Conservation (phyloP, 2,888 invertebrate genomes). For the Agriotes lineatus region DNA sequence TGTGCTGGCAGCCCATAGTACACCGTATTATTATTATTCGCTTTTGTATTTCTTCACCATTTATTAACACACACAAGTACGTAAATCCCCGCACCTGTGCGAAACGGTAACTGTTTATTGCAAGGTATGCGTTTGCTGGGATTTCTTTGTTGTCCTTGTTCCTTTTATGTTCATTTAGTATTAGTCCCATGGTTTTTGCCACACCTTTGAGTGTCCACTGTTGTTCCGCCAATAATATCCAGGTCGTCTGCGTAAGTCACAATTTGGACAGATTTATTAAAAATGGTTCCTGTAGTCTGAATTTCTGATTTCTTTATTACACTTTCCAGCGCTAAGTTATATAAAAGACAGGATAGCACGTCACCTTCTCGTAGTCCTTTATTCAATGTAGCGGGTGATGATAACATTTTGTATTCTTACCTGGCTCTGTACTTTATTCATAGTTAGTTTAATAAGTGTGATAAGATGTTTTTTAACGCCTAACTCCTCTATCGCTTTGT, state of each 20-base stretch:
- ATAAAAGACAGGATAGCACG: background rate
- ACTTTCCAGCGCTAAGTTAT: no score
- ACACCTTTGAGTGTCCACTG: background rate
- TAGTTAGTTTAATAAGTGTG: background rate
- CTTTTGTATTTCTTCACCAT: background rate
- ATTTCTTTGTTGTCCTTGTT: background rate
- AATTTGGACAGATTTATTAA: no score
- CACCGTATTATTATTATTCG: background rate
- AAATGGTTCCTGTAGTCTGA: no score
- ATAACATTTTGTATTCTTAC: background rate
- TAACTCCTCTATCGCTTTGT: background rate
- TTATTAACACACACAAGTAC: background rate
- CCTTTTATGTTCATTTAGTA: no score
- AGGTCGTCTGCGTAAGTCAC: no score
- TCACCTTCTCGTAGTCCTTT: background rate
- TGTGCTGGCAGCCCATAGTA: background rate
- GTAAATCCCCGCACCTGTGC: background rate
- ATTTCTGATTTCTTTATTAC: background rate
- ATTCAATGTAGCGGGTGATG: background rate
- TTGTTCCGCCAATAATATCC: no score
- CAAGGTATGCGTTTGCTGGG: background rate
- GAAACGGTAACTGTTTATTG: no score
- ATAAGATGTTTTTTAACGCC: background rate
- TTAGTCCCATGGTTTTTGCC: no score
- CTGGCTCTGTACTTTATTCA: no score